Conservation (phyloP, 92 coral and sea anemone species). For the Plumapathes pennacea region DNA sequence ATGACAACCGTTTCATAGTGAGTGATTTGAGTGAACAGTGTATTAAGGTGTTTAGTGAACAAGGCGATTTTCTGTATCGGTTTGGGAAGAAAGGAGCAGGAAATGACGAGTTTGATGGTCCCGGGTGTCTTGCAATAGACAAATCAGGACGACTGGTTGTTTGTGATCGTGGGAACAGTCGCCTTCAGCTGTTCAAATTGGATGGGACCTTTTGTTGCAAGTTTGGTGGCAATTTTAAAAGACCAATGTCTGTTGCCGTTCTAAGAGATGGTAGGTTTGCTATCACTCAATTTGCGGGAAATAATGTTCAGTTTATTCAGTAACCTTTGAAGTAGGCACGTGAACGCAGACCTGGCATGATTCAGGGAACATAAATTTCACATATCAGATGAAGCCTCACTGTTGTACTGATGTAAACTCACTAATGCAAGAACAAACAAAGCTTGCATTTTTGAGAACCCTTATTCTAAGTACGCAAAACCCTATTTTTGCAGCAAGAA, state of each 20-base stretch:
- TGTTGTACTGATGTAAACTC: too few relatives aligned
- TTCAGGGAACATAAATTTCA: too few relatives aligned
- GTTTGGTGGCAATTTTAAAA: conserved; percentile 4
- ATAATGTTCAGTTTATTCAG: background rate
- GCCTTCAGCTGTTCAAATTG: conserved; percentile 9
- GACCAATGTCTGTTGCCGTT: conserved; percentile 1
- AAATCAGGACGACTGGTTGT: conserved; percentile 8
- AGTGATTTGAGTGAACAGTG: background rate
- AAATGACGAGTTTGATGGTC: background rate
- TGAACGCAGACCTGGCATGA: too few relatives aligned
- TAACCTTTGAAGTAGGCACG: too few relatives aligned
- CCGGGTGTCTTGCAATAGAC: background rate
- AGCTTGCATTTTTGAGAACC: too few relatives aligned
- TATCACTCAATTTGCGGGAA: background rate
- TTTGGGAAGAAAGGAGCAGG: conserved; percentile 11
- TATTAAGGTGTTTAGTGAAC: conserved; percentile 10
- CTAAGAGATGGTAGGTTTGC: background rate
- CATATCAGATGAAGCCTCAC: too few relatives aligned
- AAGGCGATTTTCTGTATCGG: conserved; percentile 2
- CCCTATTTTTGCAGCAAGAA: too few relatives aligned
- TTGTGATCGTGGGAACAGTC: conserved; percentile 7
- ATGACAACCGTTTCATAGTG: conserved; percentile 1
- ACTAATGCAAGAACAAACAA: too few relatives aligned
- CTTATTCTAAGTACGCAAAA: too few relatives aligned
- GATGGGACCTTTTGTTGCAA: conserved; percentile 5